phyloP scores from a whole-genome alignment of 1,140 invertebrate genomes.

The Radopholus similis region DNA sequence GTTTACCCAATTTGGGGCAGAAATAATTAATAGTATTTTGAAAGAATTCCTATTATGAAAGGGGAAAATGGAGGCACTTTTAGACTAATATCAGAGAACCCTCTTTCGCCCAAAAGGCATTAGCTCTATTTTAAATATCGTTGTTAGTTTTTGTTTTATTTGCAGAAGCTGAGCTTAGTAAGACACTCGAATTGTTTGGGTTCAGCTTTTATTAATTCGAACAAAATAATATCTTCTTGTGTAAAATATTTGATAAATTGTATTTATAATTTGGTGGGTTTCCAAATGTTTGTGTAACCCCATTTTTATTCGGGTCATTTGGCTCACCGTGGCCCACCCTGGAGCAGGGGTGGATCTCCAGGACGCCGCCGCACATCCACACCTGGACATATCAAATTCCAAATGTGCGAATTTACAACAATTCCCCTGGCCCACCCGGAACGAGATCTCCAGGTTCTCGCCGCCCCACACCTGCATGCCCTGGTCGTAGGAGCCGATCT shows the following conservation, averaged over 20 bases:
- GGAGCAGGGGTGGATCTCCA: conserved; percentile 90
- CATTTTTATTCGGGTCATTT: too few relatives aligned
- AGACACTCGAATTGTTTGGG: neutral
- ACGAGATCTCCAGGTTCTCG: conserved; percentile 68
- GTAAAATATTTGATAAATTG: too few relatives aligned
- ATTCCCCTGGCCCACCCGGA: conserved; percentile 61
- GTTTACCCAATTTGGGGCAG: too few relatives aligned
- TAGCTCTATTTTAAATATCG: too few relatives aligned
- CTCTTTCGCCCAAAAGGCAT: too few relatives aligned
- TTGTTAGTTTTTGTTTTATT: neutral
- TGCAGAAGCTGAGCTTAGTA: too few relatives aligned
- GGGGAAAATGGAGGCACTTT: too few relatives aligned
- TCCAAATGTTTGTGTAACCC: too few relatives aligned
- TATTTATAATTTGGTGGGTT: too few relatives aligned
- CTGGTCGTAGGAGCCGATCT: conserved; percentile 78
- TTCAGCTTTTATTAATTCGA: neutral
- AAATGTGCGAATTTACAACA: neutral
- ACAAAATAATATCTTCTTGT: conserved; percentile 5
- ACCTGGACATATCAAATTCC: conserved; percentile 59
- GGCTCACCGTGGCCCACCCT: conserved; percentile 76
- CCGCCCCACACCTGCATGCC: conserved; percentile 95
- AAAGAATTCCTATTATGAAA: too few relatives aligned
- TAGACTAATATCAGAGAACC: too few relatives aligned
- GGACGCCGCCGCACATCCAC: conserved; percentile 91
- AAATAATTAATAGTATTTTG: too few relatives aligned